Conservation (phyloP, 2,113 vertebrate species). For the Caretta caretta region DNA sequence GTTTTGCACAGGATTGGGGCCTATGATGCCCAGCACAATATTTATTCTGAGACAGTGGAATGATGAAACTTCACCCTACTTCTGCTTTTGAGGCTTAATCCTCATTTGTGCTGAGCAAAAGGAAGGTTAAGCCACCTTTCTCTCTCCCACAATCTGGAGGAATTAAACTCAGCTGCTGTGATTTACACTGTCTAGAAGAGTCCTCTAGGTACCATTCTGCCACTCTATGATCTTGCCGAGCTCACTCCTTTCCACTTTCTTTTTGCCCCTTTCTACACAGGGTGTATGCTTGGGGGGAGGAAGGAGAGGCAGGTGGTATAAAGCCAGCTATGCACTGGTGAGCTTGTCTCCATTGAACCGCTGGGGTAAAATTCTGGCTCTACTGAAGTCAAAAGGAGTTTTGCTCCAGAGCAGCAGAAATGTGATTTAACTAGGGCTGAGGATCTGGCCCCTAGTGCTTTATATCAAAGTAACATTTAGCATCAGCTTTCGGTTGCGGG, state of each 20-base stretch:
- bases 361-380: background rate
- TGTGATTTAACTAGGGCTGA: background rate
- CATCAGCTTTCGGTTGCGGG: background rate
- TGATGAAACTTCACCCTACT: background rate
- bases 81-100: background rate
- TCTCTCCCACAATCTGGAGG: background rate
- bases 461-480: background rate
- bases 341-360: background rate
- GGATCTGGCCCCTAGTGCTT: background rate
- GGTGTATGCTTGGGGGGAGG: fast-evolving
- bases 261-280: background rate
- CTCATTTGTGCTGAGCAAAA: background rate
- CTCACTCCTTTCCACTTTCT: background rate
- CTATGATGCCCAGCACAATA: background rate
- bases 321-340: background rate
- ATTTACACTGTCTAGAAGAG: background rate
- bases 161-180: background rate
- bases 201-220: background rate
- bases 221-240: background rate
- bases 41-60: background rate
- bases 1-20: background rate
- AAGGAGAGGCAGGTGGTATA: background rate
- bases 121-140: background rate
- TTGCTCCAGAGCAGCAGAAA: background rate
- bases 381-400: background rate